These are phyloP conservation scores for Solenodon paradoxus DNA, from an alignment of 2,113 vertebrate genomes.

Conservation along the genomic window DNA sequence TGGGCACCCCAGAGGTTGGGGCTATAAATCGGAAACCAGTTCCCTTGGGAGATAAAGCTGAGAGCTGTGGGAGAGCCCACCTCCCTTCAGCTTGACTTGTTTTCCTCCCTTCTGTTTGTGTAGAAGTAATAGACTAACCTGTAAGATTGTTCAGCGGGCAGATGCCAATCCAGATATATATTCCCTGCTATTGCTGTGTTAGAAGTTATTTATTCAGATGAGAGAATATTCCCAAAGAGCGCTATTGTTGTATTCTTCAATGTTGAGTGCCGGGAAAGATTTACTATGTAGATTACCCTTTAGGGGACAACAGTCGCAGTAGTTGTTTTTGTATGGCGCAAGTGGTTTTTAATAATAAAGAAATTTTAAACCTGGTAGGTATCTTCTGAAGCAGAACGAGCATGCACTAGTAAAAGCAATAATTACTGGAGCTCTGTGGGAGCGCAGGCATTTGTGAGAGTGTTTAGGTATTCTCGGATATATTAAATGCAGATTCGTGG, in stretches of 20 bases:
- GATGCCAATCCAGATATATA: background rate
- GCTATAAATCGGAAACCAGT: background rate
- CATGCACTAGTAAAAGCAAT: background rate
- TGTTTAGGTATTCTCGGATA: slow-evolving; percentile 21
- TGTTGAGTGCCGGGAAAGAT: background rate
- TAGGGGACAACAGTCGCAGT: background rate
- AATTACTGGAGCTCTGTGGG: slow-evolving; percentile 14
- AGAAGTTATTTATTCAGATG: background rate
- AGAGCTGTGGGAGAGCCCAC: background rate
- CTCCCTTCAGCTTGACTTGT: background rate
- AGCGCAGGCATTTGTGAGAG: background rate
- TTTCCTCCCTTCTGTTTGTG: background rate
- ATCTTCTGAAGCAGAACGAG: slow-evolving; percentile 11
- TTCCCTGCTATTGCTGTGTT: background rate
- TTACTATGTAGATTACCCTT: background rate
- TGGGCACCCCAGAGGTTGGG: background rate
- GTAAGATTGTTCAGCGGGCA: background rate
- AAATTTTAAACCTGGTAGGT: background rate
- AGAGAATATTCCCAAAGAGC: background rate
- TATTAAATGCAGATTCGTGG: background rate
- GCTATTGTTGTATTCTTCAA: background rate
- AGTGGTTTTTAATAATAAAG: slow-evolving; percentile 12
- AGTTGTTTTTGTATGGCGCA: background rate
- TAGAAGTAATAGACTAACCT: background rate
- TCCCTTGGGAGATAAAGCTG: background rate